Percentiles rank a stretch among this genome's conserved stretches.
Conservation (phyloP, 2,113 vertebrate genomes). For the Semnornis frantzii region DNA sequence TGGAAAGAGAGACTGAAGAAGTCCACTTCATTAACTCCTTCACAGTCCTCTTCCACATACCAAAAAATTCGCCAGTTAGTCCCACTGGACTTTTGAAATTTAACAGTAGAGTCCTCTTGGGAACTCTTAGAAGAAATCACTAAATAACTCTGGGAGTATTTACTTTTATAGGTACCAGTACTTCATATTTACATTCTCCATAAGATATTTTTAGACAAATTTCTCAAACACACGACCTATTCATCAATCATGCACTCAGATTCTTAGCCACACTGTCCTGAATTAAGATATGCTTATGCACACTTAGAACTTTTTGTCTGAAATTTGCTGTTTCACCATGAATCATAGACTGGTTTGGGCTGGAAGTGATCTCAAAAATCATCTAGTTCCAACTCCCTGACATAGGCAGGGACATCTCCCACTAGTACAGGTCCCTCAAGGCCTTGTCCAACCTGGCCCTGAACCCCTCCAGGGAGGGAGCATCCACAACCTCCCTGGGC, state of each 20-base stretch:
- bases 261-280: not conserved
- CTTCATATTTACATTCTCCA: not conserved
- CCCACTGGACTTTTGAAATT: conserved; percentile 13
- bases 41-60: not conserved
- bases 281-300: not conserved
- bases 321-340: not conserved
- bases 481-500: too few species aligned
- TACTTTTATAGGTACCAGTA: not conserved
- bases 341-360: not conserved
- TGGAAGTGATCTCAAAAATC: too few species aligned
- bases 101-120: not conserved
- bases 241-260: not conserved
- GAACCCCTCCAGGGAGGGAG: too few species aligned
- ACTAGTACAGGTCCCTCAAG: too few species aligned
- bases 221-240: not conserved
- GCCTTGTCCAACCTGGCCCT: too few species aligned
- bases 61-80: not conserved
- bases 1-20: not conserved
- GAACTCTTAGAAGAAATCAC: not conserved
- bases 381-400: too few species aligned
- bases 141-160: not conserved
- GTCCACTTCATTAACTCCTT: conserved; percentile 8
- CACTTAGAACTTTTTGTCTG: not conserved
- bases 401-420: too few species aligned
- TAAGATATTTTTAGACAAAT: not conserved